Percentiles rank a stretch among this genome's conserved stretches.
These are phyloP conservation scores for Aphodius granarius DNA, from an alignment of 2,888 invertebrate genomes.

Conservation along the genomic window DNA sequence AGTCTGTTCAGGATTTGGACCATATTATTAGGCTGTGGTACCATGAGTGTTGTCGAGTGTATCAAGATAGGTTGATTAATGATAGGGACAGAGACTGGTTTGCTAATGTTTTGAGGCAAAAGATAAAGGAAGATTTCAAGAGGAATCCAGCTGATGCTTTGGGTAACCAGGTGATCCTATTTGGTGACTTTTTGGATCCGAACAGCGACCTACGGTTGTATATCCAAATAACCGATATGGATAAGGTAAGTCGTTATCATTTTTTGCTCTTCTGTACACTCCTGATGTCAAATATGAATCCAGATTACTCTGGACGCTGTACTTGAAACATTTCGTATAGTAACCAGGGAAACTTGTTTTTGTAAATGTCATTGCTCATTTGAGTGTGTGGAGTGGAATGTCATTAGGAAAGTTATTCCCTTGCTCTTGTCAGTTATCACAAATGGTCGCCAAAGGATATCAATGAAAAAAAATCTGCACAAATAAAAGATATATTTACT, in stretches of 20 bases:
- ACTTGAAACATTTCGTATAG: not conserved
- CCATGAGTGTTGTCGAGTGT: slow-evolving; percentile 86
- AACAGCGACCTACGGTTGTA: slow-evolving; percentile 62
- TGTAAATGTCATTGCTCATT: not conserved
- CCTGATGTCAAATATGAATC: not conserved
- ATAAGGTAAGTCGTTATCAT: slow-evolving; percentile 62
- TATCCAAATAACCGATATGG: slow-evolving; percentile 62
- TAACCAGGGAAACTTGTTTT: not conserved
- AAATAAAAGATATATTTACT: not conserved
- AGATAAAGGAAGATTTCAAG: slow-evolving; percentile 61
- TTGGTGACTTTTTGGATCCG: slow-evolving; percentile 68
- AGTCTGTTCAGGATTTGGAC: slow-evolving; percentile 59
- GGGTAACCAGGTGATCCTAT: slow-evolving; percentile 61
- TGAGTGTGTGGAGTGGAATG: no score
- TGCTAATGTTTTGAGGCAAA: slow-evolving; percentile 59
- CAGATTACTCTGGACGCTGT: not conserved
- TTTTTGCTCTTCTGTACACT: no score
- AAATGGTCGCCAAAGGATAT: no score
- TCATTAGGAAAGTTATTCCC: no score
- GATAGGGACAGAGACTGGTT: slow-evolving; percentile 77
- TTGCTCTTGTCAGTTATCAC: no score
- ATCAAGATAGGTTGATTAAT: slow-evolving; percentile 83
- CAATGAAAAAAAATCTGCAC: not conserved
- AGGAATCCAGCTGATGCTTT: slow-evolving; percentile 57
- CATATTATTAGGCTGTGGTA: slow-evolving; percentile 81